These are phyloP conservation scores for Lissonota sp. DNA, from an alignment of 2,888 invertebrate species.

Conservation along the genomic window DNA sequence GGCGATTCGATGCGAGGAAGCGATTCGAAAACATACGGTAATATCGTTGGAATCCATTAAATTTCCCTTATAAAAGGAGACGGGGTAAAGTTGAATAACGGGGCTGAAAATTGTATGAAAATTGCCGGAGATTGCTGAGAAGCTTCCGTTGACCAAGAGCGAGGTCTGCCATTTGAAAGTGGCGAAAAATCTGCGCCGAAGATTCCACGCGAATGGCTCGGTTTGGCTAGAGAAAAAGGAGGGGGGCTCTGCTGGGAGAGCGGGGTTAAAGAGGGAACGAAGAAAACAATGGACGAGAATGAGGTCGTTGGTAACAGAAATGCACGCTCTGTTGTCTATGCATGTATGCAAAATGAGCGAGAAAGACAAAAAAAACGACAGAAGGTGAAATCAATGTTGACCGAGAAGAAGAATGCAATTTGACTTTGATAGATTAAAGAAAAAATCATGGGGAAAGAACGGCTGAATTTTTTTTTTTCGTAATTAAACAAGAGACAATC, in stretches of 20 bases:
- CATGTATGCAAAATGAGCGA: slow-evolving; percentile 26
- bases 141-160: slow-evolving; percentile 1
- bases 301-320: slow-evolving; percentile 58
- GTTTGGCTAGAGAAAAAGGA: not conserved
- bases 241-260: not conserved
- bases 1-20: not conserved
- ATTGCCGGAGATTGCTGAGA: slow-evolving; percentile 30
- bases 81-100: slow-evolving; percentile 21
- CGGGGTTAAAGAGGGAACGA: not conserved
- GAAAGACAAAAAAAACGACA: slow-evolving; percentile 9
- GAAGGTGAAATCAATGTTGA: slow-evolving; percentile 28
- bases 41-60: slow-evolving; percentile 34
- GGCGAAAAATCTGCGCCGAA: not conserved
- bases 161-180: too few species aligned
- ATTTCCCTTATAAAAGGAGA: not conserved
- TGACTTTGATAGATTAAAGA: not conserved
- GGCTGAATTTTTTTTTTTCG: too few species aligned
- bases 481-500: too few species aligned
- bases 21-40: slow-evolving; percentile 15
- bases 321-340: slow-evolving; percentile 18
- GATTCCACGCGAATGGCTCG: not conserved
- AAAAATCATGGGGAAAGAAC: too few species aligned
- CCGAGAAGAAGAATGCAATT: slow-evolving; percentile 33
- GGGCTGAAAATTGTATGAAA: slow-evolving; percentile 28
- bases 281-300: slow-evolving; percentile 37